Percentiles rank a stretch among this genome's conserved stretches.
Evolutionary conservation across 2,888 invertebrate species (phyloP).

Genomic region (Ophion costatus): DNA sequence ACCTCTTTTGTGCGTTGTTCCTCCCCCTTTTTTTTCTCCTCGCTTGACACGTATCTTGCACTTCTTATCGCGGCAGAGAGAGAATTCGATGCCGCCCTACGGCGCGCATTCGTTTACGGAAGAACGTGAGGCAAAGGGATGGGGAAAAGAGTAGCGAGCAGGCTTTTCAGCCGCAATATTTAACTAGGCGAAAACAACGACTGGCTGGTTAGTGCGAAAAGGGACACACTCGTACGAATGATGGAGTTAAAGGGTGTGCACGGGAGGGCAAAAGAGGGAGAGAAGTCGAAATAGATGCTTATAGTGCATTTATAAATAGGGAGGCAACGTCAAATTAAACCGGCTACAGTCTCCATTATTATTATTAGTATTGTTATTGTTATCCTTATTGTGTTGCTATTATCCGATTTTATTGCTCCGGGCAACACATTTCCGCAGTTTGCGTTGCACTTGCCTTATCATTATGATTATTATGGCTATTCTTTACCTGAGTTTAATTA

Average conservation of each 20-base stretch:
- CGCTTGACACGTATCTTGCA: background rate
- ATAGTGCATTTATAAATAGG: background rate
- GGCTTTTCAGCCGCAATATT: conserved; percentile 20
- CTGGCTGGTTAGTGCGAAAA: conserved; percentile 18
- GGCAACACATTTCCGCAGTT: background rate
- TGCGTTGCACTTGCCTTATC: background rate
- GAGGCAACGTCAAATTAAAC: background rate
- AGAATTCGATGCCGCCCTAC: conserved; percentile 5
- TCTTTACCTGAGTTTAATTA: too few relatives aligned
- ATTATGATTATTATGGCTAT: background rate
- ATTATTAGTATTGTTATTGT: background rate
- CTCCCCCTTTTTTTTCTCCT: background rate
- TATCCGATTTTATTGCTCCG: background rate
- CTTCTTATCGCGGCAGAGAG: background rate
- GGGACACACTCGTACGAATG: conserved; percentile 1
- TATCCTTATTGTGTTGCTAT: background rate
- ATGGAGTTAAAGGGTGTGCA: background rate
- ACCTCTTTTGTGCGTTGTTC: background rate
- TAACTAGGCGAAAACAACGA: background rate
- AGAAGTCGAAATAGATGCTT: background rate
- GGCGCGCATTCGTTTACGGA: background rate
- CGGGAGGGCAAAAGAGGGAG: background rate
- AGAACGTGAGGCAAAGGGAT: conserved; percentile 5
- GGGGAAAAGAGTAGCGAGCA: background rate
- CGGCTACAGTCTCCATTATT: background rate